Evolutionary conservation across 2,113 vertebrate genomes (phyloP).

Genomic region (Bos taurus): ARS-UCD2.0 NC_037346.1:62008001-62008500

Average conservation of each 20-base stretch:
- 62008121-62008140: not conserved
- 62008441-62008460: not conserved
- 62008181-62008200: not conserved
- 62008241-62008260: not conserved
- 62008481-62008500: not conserved
- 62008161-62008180: not conserved
- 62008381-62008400: not conserved
- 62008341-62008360: not conserved
- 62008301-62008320: not conserved
- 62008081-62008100: not conserved
- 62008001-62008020: not conserved
- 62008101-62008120: not conserved
- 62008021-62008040: not conserved
- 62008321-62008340: too few relatives aligned
- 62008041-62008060: not conserved
- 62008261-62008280: not conserved
- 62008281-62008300: not conserved
- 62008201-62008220: not conserved
- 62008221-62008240: not conserved
- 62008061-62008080: accelerated
- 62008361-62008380: not conserved
- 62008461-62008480: not conserved
- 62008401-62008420: not conserved
- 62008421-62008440: not conserved
- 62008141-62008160: not conserved